Conservation (phyloP, 2,113 vertebrate genomes). For the Tychaedon coryphoeus region DNA sequence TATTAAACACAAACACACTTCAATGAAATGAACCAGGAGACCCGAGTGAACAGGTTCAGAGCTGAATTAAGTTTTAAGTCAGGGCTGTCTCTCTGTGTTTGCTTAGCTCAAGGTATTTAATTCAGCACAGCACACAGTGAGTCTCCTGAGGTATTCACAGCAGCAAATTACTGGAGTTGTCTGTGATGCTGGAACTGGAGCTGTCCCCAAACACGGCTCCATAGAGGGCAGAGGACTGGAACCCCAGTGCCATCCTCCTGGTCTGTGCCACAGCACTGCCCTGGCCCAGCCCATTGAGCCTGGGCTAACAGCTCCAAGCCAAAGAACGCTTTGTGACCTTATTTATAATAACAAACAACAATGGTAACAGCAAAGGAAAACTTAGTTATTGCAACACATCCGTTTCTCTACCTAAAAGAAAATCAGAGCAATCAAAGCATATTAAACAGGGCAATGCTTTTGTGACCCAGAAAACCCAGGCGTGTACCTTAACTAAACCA, state of each 20-base stretch:
- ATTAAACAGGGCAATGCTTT: not conserved
- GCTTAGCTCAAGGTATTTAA: slow-evolving; percentile 18
- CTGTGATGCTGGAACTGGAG: not conserved
- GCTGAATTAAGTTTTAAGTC: slow-evolving; percentile 12
- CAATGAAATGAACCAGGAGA: not conserved
- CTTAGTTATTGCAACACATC: not conserved
- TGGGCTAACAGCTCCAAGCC: not conserved
- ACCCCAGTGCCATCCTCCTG: not conserved
- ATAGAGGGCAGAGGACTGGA: not conserved
- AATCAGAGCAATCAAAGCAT: not conserved
- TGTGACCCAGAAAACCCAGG: not conserved
- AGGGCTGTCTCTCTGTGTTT: not conserved
- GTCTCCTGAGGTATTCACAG: not conserved
- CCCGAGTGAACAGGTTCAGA: not conserved
- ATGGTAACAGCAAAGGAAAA: not conserved
- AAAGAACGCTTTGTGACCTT: not conserved
- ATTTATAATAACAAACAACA: not conserved
- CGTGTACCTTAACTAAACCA: not conserved
- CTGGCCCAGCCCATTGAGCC: not conserved
- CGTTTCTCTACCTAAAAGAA: not conserved
- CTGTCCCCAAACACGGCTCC: not conserved
- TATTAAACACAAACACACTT: not conserved
- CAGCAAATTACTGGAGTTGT: not conserved
- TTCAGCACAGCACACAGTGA: not conserved
- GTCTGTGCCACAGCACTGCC: not conserved